These are phyloP conservation scores for Drosophila mimica DNA, from an alignment of 2,888 invertebrate species.

Conservation along the genomic window DNA sequence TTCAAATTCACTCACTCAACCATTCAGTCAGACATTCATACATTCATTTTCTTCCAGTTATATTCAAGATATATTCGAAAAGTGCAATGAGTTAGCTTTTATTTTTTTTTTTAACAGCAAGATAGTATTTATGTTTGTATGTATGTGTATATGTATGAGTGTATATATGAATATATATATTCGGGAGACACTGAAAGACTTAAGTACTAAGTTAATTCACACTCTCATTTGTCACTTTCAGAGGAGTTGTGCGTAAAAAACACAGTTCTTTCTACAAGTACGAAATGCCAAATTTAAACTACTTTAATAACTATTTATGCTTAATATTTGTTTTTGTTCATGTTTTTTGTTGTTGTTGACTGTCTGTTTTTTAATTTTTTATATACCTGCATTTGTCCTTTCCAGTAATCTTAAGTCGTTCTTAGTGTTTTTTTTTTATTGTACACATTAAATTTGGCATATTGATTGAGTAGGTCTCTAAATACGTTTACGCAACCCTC, in stretches of 20 bases:
- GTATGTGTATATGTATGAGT: constrained; percentile 15
- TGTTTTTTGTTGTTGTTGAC: constrained; percentile 27
- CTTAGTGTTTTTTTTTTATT: constrained; percentile 36
- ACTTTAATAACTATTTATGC: constrained; percentile 36
- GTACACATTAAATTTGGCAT: constrained; percentile 70
- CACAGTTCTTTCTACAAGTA: constrained; percentile 42
- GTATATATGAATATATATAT: constrained; percentile 1
- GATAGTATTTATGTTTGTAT: constrained; percentile 23
- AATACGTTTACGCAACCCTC: constrained; percentile 24
- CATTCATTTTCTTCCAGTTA: constrained; percentile 2
- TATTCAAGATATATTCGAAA: constrained; percentile 25
- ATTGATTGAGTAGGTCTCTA: constrained; percentile 68
- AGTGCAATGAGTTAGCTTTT: constrained; percentile 34
- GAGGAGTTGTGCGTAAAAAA: constrained; percentile 16
- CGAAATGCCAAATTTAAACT: constrained; percentile 53
- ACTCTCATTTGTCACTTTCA: constrained; percentile 24
- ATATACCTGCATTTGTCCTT: constrained; percentile 77
- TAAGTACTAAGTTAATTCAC: constrained; percentile 25
- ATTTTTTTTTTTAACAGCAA: constrained; percentile 43
- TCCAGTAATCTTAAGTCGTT: constrained; percentile 49
- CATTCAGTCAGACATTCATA: neutral
- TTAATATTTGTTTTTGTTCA: constrained; percentile 4
- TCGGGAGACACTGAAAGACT: constrained; percentile 7
- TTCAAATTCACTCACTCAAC: neutral
- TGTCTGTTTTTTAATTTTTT: constrained; percentile 48